Percentiles rank a stretch among this genome's conserved stretches.
Conservation (phyloP, 2,113 vertebrate species). For the Microcebus murinus region DNA sequence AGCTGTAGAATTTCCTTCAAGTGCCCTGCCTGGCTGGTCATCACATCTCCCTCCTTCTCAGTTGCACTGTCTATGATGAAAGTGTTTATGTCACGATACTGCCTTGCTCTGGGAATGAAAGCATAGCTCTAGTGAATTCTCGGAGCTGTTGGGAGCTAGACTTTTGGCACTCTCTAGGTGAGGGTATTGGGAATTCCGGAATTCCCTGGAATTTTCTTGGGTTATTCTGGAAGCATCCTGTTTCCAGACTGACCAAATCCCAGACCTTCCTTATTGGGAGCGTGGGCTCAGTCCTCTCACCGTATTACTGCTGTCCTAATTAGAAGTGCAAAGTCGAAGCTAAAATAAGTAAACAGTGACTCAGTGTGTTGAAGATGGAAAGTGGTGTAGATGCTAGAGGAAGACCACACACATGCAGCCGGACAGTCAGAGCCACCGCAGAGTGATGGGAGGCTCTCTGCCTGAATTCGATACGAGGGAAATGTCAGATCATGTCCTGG, state of each 20-base stretch:
- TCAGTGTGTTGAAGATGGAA: neutral
- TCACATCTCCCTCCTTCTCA: neutral
- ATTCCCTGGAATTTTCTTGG: too few relatives aligned
- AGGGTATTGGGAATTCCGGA: too few relatives aligned
- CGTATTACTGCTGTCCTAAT: neutral
- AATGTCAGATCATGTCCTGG: neutral
- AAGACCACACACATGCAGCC: neutral
- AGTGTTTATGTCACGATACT: neutral
- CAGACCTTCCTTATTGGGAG: neutral
- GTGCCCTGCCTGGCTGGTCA: neutral
- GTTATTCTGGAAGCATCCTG: accelerated
- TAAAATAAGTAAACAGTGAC: neutral
- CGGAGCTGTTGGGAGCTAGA: neutral
- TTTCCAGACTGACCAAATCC: neutral
- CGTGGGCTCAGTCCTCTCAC: neutral
- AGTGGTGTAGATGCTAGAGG: too few relatives aligned
- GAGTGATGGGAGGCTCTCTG: neutral
- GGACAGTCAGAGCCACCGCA: accelerated
- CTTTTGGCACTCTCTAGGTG: neutral
- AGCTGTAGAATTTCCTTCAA: neutral
- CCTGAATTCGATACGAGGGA: neutral
- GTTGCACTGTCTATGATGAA: neutral
- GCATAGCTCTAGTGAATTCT: neutral
- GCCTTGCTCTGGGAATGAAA: neutral
- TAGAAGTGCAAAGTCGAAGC: neutral